These are phyloP conservation scores for Argyrosomus japonicus DNA, from an alignment of 2,113 vertebrate genomes.

Conservation along the genomic window DNA sequence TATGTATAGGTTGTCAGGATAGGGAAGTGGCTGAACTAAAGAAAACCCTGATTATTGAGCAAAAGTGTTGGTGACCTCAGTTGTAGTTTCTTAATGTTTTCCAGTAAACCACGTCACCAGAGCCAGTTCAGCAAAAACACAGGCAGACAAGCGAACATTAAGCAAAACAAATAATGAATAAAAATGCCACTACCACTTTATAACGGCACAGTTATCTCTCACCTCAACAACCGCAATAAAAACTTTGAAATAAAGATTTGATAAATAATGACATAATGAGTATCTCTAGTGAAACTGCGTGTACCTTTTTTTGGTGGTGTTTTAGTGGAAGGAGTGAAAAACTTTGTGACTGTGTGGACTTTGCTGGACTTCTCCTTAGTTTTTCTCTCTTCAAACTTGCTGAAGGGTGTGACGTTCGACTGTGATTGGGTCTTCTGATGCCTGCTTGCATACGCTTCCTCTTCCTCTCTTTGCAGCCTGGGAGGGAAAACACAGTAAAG, in stretches of 20 bases:
- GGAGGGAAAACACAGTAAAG: not conserved
- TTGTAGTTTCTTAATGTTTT: conserved; percentile 2
- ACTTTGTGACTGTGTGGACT: conserved; percentile 95
- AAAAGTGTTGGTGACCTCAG: not conserved
- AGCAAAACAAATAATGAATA: not conserved
- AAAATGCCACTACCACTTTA: not conserved
- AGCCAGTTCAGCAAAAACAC: not conserved
- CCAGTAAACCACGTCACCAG: not conserved
- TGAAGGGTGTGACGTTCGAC: conserved; percentile 85
- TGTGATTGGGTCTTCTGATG: conserved; percentile 87
- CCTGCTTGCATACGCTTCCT: conserved; percentile 91
- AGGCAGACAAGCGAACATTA: not conserved
- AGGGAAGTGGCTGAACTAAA: not conserved
- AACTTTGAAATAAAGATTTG: not conserved
- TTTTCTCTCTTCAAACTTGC: conserved; percentile 95
- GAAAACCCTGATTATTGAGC: not conserved
- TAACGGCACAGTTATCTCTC: not conserved
- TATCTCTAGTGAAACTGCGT: not conserved
- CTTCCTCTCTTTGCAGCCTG: conserved; percentile 93
- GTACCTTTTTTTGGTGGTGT: conserved; percentile 91
- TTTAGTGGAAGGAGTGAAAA: conserved; percentile 93
- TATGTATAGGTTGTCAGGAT: not conserved
- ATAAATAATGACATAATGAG: not conserved
- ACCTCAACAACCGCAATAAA: no score
- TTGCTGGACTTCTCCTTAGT: conserved; percentile 93